A percentile compares a stretch with the other conserved stretches of the same genome.
Conservation (phyloP, 2,113 vertebrate species). For the Rhinolophus ferrumequinum region DNA sequence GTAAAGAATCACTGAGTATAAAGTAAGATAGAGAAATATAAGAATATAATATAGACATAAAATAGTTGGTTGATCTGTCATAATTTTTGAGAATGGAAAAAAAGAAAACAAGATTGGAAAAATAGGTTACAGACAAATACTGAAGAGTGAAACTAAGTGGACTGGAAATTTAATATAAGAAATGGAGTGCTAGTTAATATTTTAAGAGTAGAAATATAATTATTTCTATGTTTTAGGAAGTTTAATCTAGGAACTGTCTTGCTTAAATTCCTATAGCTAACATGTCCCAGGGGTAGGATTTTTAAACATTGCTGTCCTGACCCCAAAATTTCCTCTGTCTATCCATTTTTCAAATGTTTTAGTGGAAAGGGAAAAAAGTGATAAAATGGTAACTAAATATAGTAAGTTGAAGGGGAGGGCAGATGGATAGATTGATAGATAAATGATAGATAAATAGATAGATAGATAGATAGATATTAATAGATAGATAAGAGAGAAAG, state of each 20-base stretch:
- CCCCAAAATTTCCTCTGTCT: background rate
- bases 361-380: no score
- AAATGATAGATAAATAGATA: background rate
- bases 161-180: background rate
- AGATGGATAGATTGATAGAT: background rate
- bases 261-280: background rate
- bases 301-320: background rate
- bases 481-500: background rate
- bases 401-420: background rate
- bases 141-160: background rate
- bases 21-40: constrained; percentile 21
- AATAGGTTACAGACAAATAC: background rate
- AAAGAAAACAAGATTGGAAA: background rate
- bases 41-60: background rate
- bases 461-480: no score
- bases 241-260: background rate
- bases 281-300: background rate
- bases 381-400: background rate
- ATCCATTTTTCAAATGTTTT: background rate
- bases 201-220: background rate
- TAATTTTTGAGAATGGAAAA: background rate
- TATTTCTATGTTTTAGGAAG: background rate
- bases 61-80: background rate
- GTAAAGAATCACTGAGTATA: background rate
- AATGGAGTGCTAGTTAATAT: background rate